Conservation (phyloP, 2,888 invertebrate species). For the Zaprionus obscuricornis region DNA sequence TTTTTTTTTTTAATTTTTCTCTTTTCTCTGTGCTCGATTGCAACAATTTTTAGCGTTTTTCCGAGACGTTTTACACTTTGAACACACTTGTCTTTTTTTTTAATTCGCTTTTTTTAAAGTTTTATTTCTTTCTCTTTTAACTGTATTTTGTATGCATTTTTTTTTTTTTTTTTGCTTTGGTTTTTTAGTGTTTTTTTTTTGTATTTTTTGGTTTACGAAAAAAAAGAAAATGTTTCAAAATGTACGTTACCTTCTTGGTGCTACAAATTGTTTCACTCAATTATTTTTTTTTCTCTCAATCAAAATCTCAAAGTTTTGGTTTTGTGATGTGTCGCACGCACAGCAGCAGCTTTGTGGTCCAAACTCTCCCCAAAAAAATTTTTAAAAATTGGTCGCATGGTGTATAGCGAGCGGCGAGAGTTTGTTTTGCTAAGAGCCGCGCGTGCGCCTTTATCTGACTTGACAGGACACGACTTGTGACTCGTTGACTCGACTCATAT, state of each 20-base stretch:
- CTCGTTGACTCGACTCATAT: slow-evolving; percentile 27
- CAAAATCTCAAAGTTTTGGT: slow-evolving; percentile 73
- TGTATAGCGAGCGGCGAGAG: slow-evolving; percentile 71
- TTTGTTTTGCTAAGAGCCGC: slow-evolving; percentile 72
- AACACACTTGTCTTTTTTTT: slow-evolving; percentile 74
- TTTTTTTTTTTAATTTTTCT: slow-evolving; percentile 24
- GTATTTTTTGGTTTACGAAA: slow-evolving; percentile 52
- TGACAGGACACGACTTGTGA: too few relatives aligned
- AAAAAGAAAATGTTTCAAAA: slow-evolving; percentile 76
- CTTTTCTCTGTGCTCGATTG: slow-evolving; percentile 56
- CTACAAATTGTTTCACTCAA: slow-evolving; percentile 77
- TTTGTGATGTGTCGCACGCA: slow-evolving; percentile 52
- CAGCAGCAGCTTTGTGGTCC: slow-evolving; percentile 74
- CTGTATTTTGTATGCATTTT: slow-evolving; percentile 33
- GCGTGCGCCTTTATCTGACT: slow-evolving; percentile 70
- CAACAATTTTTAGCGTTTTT: slow-evolving; percentile 77
- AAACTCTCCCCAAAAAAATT: slow-evolving; percentile 66
- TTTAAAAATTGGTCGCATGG: slow-evolving; percentile 61
- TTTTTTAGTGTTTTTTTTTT: slow-evolving; percentile 21
- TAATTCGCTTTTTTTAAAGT: slow-evolving; percentile 45
- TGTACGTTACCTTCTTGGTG: slow-evolving; percentile 78
- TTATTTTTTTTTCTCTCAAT: slow-evolving; percentile 72
- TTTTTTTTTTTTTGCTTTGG: slow-evolving; percentile 19
- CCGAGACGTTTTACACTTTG: slow-evolving; percentile 75
- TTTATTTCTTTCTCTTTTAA: slow-evolving; percentile 42